phyloP scores from a whole-genome alignment of 2,888 invertebrate species.

The Melangyna quadrimaculata region DNA sequence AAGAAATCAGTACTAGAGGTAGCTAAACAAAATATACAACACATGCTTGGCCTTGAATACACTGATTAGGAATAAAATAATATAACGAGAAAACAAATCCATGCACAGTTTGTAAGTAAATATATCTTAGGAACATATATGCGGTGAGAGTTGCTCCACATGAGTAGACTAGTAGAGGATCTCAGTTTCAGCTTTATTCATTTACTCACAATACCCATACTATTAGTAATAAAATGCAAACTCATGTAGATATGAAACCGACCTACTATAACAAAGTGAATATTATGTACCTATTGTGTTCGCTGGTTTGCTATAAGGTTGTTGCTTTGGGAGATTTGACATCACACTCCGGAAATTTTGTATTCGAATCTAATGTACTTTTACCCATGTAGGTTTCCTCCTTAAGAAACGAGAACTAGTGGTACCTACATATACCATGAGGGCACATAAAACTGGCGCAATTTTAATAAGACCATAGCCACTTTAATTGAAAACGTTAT shows the following conservation, averaged over 20 bases:
- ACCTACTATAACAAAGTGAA: background rate
- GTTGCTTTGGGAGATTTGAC: background rate
- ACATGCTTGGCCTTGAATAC: conserved; percentile 63
- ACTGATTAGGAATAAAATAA: conserved; percentile 36
- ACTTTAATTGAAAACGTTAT: no score
- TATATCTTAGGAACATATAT: conserved; percentile 19
- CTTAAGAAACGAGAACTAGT: no score
- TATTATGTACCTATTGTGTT: background rate
- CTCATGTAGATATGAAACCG: background rate
- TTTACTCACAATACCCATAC: background rate
- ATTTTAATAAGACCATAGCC: no score
- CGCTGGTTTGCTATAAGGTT: background rate
- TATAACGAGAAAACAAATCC: conserved; percentile 54
- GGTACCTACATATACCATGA: no score
- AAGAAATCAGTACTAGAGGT: conserved; percentile 26
- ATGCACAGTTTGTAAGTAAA: background rate
- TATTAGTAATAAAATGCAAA: background rate
- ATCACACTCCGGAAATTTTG: no score
- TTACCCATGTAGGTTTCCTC: no score
- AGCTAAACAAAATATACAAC: conserved; percentile 28
- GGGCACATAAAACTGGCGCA: no score
- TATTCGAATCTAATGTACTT: no score
- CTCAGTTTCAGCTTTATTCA: background rate
- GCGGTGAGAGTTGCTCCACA: conserved; percentile 30
- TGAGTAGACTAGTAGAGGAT: background rate